Evolutionary conservation across 2,888 invertebrate species (phyloP), one percentile per base, ranked within the genome.

Genomic region (Galerucella pusilla): DNA sequence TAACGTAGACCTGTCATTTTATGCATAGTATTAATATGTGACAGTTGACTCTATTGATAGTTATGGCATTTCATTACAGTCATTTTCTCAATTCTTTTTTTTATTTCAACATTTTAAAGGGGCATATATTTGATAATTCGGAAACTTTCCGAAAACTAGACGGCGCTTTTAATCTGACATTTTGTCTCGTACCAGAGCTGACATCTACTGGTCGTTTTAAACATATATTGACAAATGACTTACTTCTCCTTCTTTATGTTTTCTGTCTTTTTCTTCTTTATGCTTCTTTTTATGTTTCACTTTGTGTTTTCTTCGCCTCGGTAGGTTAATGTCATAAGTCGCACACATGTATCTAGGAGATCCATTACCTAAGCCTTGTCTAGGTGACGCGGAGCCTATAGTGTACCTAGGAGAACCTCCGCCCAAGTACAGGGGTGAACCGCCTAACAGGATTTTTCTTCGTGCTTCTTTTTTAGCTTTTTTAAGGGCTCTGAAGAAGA

Each of bases 211-310:
- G 16, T 10, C 16, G 16, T 57, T 57, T 57, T 57, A 57, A 57
- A 57, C 20, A n/a, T n/a, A 20, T 57, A 57, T 57, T 16, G 20
- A 16, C 20, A 16, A 57, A 10, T 42, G 57, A 65, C 80, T 81
- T 82, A 86, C 87, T 83, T 87, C 87, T 16, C 83, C 84, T 54
- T 87, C 87, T 77, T 86, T 87, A 74, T 87, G 85, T 75, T 86
- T 87, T 68, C 85, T 80, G 75, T 87, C 87, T 73, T 85, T 92
- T 77, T 91, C 91, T 76, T 91, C 90, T 83, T 91, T 92, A 83
- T 92, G 92, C 85, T 92, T 93, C 85, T 94, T 94, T 90, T 95
- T 94, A 86, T 94, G 94, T 86, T 95, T 95, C 67, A 93, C 91
- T 83, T 90, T 90, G 78, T 89, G 89, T 74, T 89, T 89, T 75